A percentile compares a stretch with the other conserved stretches of the same genome.
Conservation (phyloP, 2,113 vertebrate genomes). For the Peromyscus californicus region DNA sequence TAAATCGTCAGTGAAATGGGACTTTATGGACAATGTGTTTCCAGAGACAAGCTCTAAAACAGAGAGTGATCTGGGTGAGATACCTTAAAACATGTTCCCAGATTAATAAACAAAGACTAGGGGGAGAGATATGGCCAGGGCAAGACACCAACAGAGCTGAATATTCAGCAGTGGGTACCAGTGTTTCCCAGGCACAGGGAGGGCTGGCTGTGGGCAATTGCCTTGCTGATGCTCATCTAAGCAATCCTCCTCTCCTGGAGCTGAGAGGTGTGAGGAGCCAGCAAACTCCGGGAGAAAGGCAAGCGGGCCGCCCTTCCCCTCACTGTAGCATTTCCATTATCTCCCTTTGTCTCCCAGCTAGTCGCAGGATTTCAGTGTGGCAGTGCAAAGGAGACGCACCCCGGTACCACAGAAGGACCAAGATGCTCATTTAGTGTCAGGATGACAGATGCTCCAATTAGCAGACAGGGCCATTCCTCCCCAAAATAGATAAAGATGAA, state of each 20-base stretch:
- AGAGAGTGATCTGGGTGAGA: not conserved
- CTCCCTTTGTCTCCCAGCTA: conserved; percentile 85
- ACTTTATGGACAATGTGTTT: not conserved
- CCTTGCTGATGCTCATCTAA: fast-evolving
- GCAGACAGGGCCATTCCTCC: conserved; percentile 86
- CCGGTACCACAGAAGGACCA: conserved; percentile 83
- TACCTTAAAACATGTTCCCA: not conserved
- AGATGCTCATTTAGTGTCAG: conserved; percentile 87
- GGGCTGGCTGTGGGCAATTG: fast-evolving
- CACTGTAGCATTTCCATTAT: conserved; percentile 85
- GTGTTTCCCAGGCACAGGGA: not conserved
- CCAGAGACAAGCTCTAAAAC: not conserved
- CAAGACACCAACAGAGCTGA: not conserved
- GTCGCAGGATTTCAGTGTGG: conserved; percentile 85
- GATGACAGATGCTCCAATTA: conserved; percentile 91
- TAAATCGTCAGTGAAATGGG: fast-evolving
- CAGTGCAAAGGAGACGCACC: conserved; percentile 81
- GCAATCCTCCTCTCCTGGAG: not conserved
- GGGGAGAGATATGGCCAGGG: not conserved
- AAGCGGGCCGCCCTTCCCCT: conserved; percentile 78
- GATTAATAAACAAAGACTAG: not conserved
- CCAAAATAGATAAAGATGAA: conserved; percentile 90
- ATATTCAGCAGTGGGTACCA: fast-evolving
- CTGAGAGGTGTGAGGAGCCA: conserved; percentile 25
- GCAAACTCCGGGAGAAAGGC: conserved; percentile 67